These are phyloP conservation scores for Melipona quadrifasciata DNA, from an alignment of 1,140 invertebrate species.

Conservation along the genomic window DNA sequence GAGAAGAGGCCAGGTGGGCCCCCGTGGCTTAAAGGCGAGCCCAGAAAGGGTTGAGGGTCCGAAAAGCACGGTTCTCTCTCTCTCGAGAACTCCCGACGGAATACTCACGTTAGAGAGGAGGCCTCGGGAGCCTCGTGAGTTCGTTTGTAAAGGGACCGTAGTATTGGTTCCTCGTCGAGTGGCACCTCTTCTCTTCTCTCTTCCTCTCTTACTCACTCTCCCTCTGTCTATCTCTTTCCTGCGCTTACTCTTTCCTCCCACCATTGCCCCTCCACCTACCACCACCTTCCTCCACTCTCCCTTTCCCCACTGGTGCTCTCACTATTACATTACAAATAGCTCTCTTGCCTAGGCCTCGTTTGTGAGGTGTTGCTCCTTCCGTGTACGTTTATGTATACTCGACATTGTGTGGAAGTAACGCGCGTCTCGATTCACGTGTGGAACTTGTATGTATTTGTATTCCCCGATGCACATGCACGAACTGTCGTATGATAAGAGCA, in stretches of 20 bases:
- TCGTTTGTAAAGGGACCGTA: constrained; percentile 62
- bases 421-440: constrained; percentile 36
- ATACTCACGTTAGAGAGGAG: constrained; percentile 56
- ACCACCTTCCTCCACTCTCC: constrained; percentile 55
- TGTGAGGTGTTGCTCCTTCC: constrained; percentile 63
- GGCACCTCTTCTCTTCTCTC: constrained; percentile 54
- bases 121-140: constrained; percentile 54
- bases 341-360: constrained; percentile 74
- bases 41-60: constrained; percentile 65
- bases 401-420: constrained; percentile 12
- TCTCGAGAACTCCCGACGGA: constrained; percentile 45
- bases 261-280: constrained; percentile 53
- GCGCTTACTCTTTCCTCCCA: constrained; percentile 60
- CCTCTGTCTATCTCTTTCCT: constrained; percentile 44
- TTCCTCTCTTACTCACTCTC: constrained; percentile 37
- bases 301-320: constrained; percentile 62
- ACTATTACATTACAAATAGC: constrained; percentile 78
- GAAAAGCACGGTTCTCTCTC: constrained; percentile 57
- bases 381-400: constrained; percentile 36
- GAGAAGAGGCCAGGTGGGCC: constrained; percentile 64
- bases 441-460: not conserved
- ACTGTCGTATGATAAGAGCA: constrained; percentile 52
- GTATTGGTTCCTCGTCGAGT: constrained; percentile 65
- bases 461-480: constrained; percentile 61
- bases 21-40: constrained; percentile 41